These are phyloP conservation scores for Todiramphus saurophagus DNA, from an alignment of 2,113 vertebrate genomes.

Conservation along the genomic window DNA sequence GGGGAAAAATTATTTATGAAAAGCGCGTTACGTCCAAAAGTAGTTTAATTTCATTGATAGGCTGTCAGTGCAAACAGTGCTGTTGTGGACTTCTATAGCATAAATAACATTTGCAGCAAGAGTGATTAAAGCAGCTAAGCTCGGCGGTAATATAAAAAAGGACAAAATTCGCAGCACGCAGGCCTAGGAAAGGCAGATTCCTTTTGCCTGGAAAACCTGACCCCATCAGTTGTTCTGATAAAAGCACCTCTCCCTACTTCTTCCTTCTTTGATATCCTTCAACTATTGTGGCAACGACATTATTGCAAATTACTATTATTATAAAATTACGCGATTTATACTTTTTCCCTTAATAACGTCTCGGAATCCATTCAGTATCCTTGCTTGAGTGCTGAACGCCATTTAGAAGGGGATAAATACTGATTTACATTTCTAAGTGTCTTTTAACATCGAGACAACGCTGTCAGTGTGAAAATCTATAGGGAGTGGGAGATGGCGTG, in stretches of 20 bases:
- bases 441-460: not conserved
- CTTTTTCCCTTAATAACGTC: not conserved
- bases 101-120: not conserved
- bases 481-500: not conserved
- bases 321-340: not conserved
- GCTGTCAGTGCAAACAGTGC: not conserved
- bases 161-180: not conserved
- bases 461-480: not conserved
- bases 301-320: not conserved
- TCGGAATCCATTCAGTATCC: not conserved
- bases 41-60: not conserved
- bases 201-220: not conserved
- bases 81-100: rapidly evolving
- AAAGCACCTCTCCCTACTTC: not conserved
- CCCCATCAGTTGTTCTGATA: not conserved
- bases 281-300: not conserved
- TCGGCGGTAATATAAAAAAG: not conserved
- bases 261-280: not conserved
- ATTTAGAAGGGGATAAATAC: slow-evolving; percentile 20
- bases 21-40: not conserved
- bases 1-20: not conserved
- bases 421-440: slow-evolving; percentile 39
- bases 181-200: not conserved
- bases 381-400: slow-evolving; percentile 2
- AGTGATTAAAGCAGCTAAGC: not conserved